These are phyloP conservation scores for Chymomyza fuscimana DNA, from an alignment of 2,888 invertebrate species.

Conservation along the genomic window DNA sequence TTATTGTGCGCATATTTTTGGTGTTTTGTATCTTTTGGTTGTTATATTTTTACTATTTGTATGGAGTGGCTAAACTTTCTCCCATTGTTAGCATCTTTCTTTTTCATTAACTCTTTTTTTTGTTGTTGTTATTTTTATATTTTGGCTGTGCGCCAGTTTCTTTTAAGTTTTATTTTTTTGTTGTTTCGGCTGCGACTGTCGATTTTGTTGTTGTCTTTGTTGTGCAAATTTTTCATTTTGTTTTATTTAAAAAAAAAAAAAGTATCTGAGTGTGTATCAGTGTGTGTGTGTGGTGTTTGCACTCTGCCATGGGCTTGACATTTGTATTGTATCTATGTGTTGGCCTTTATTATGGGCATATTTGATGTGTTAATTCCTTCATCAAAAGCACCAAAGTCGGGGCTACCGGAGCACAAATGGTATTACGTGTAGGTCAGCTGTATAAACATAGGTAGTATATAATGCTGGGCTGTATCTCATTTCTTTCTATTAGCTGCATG, in stretches of 20 bases:
- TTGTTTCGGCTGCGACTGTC: conserved; percentile 32
- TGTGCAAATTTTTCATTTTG: conserved; percentile 34
- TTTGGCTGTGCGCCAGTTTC: conserved; percentile 57
- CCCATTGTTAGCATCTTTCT: conserved; percentile 75
- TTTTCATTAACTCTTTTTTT: conserved; percentile 47
- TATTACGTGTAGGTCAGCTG: conserved; percentile 24
- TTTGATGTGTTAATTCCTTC: conserved; percentile 12
- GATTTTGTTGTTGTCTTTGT: conserved; percentile 26
- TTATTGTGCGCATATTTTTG: not conserved
- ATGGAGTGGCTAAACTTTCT: conserved; percentile 60
- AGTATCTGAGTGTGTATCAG: conserved; percentile 16
- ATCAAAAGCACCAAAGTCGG: conserved; percentile 2
- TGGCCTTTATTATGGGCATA: conserved; percentile 4
- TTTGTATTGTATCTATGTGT: not conserved
- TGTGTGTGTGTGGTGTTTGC: conserved; percentile 10
- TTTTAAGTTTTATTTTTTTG: conserved; percentile 38
- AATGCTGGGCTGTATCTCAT: not conserved
- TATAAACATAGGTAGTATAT: conserved; percentile 4
- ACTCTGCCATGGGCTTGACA: conserved; percentile 4
- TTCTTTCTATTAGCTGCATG: conserved; percentile 4
- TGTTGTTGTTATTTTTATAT: conserved; percentile 21
- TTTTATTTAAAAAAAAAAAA: not conserved
- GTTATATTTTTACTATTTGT: conserved; percentile 27
- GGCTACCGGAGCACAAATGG: conserved; percentile 5
- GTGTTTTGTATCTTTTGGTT: conserved; percentile 17